Percentiles rank a stretch among this genome's conserved stretches.
These are phyloP conservation scores for Solea senegalensis DNA, from an alignment of 2,113 vertebrate species.

Conservation along the genomic window DNA sequence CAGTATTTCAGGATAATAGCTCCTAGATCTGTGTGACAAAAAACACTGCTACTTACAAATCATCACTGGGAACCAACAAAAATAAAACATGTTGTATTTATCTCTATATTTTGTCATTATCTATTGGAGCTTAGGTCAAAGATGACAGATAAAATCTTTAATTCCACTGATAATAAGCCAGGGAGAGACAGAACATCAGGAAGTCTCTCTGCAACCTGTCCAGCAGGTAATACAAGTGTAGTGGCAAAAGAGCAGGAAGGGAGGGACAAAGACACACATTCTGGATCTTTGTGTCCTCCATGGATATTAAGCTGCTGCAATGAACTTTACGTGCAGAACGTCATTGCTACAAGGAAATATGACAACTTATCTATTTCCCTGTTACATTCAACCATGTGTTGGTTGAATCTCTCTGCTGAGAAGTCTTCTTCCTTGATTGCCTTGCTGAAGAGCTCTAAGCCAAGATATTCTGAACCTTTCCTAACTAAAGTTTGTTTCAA, in stretches of 20 bases:
- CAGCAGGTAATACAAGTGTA: slow-evolving; percentile 56
- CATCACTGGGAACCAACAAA: too few relatives aligned
- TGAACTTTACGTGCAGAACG: neutral
- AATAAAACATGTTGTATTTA: neutral
- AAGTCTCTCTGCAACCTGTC: slow-evolving; percentile 27
- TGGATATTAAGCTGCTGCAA: slow-evolving; percentile 1
- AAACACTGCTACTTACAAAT: too few relatives aligned
- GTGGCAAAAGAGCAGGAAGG: slow-evolving; percentile 19
- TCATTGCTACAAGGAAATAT: neutral
- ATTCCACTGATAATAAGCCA: slow-evolving; percentile 10
- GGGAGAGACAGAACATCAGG: neutral
- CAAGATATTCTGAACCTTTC: too few relatives aligned
- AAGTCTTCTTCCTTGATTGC: too few relatives aligned
- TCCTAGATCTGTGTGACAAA: too few relatives aligned
- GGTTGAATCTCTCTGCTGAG: too few relatives aligned
- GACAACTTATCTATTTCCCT: neutral
- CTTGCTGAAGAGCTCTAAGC: too few relatives aligned
- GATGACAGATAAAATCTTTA: slow-evolving; percentile 1
- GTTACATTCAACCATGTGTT: neutral
- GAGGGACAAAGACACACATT: neutral
- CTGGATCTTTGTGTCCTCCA: neutral
- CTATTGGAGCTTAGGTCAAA: neutral
- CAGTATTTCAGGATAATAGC: too few relatives aligned
- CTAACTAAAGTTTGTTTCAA: too few relatives aligned
- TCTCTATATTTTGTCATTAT: neutral